Evolutionary conservation across 2,797 vertebrate species (phyloP), one percentile per base, ranked within the genome.

Genomic region (Masticophis lateralis): DNA sequence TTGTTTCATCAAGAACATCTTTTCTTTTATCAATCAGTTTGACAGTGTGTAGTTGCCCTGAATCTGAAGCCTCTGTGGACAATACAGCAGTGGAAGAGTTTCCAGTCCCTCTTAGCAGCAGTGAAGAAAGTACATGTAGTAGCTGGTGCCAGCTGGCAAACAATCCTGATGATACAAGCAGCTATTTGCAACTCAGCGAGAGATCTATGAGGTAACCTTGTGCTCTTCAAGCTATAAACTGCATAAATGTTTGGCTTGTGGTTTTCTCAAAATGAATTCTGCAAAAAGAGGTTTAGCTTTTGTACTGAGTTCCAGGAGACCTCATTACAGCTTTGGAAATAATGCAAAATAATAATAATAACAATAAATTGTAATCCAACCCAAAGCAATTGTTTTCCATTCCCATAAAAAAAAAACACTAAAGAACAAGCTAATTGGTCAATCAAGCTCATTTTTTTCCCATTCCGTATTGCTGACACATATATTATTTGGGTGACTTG

Each of bases 71-170:
- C 92, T 28, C 69, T 0, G 93, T 94, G 92, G 97, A 98, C 95
- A 96, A 96, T 86, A 97, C 97, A 98, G 94, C 96, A 96, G 98
- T 97, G 22, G 97, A 98, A 94, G 98, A 98, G 94, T 97, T 97
- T 93, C 98, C 98, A 94, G 98, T 97, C 96, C 98, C 98, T 95
- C 98, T 98, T 27, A 98, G 98, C 98, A 99, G 99, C 98, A 99
- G 99, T 94, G 99, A 99, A 94, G 99, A 99, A 95, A 99, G 99
- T 97, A 99, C 98, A 92, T 98, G 98, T 94, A 99, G 99, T 98
- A 99, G 99, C 98, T 99, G 99, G 99, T 99, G 98, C 94, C 99
- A 99, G 97, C 97, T 99, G 90, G 98, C 98, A 94, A 99, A 98
- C 96, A 98, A 98, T 91, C 99, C 98, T 6, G 99, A 99, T 0